Evolutionary conservation across 2,888 invertebrate genomes (phyloP).

Genomic region (Xanthia icteritia): DNA sequence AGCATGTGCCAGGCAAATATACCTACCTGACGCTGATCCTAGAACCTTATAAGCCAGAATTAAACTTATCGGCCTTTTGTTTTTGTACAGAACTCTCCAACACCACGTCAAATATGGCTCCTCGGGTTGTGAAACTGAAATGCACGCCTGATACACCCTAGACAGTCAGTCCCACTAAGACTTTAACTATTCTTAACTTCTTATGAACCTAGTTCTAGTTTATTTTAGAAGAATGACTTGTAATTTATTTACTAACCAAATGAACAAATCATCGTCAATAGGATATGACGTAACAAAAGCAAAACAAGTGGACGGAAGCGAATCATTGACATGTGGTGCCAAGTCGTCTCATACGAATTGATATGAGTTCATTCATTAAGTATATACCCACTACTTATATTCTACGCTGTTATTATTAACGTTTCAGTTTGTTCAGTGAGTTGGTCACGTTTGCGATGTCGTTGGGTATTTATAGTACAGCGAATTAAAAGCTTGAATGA

Average conservation of each 20-base stretch:
- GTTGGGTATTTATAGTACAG: conserved; percentile 49
- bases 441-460: conserved; percentile 39
- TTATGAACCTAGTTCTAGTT: too few relatives aligned
- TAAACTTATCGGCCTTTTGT: too few relatives aligned
- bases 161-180: too few relatives aligned
- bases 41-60: too few relatives aligned
- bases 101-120: too few relatives aligned
- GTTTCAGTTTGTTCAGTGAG: conserved; percentile 24
- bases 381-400: conserved; percentile 54
- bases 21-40: too few relatives aligned
- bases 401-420: conserved; percentile 53
- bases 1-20: too few relatives aligned
- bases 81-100: too few relatives aligned
- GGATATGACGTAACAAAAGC: conserved; percentile 58
- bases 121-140: too few relatives aligned
- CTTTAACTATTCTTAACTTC: too few relatives aligned
- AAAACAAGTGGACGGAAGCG: conserved; percentile 69
- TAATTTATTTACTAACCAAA: conserved; percentile 31
- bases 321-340: conserved; percentile 75
- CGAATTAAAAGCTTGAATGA: conserved; percentile 45
- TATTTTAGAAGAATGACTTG: neutral
- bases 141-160: too few relatives aligned
- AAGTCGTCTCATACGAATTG: conserved; percentile 80
- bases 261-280: conserved; percentile 56
- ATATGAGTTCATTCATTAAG: conserved; percentile 85